Evolutionary conservation across 2,888 invertebrate species (phyloP).

Genomic region (Heterodera filipjevi): DNA sequence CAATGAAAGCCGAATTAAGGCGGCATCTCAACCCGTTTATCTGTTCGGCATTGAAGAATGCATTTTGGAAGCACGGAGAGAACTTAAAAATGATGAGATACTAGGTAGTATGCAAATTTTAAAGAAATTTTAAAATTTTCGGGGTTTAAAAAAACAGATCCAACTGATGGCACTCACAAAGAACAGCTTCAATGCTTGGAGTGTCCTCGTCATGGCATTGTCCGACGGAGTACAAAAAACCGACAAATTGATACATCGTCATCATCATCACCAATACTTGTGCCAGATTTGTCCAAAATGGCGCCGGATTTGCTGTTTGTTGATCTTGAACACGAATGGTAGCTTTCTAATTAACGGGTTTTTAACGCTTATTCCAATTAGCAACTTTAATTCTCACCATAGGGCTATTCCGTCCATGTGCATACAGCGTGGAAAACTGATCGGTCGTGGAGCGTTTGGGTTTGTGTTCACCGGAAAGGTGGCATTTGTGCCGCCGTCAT

Average conservation of each 20-base stretch:
- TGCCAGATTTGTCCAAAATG: conserved; percentile 17
- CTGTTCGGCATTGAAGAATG: conserved; percentile 81
- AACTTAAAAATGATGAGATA: neutral
- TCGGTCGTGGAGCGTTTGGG: conserved; percentile 96
- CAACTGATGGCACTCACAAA: neutral
- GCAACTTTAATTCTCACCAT: no score
- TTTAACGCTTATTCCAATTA: no score
- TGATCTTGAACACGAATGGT: conserved; percentile 74
- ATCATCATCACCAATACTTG: neutral
- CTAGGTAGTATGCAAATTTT: neutral
- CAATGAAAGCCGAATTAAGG: neutral
- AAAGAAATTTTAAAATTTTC: neutral
- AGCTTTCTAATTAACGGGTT: neutral
- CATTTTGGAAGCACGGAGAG: conserved; percentile 69
- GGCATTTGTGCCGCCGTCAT: neutral
- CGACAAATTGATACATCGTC: neutral
- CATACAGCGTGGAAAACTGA: conserved; percentile 74
- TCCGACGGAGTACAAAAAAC: neutral
- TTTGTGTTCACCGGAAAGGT: conserved; percentile 83
- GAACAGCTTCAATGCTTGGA: neutral
- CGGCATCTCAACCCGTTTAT: conserved; percentile 28
- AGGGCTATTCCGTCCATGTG: conserved; percentile 77
- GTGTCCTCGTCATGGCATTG: neutral
- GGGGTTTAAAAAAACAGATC: neutral
- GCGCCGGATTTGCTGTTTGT: conserved; percentile 73